Percentiles rank a stretch among this genome's conserved stretches.
Conservation (phyloP, 2,888 invertebrate species). For the Pteria penguin region DNA sequence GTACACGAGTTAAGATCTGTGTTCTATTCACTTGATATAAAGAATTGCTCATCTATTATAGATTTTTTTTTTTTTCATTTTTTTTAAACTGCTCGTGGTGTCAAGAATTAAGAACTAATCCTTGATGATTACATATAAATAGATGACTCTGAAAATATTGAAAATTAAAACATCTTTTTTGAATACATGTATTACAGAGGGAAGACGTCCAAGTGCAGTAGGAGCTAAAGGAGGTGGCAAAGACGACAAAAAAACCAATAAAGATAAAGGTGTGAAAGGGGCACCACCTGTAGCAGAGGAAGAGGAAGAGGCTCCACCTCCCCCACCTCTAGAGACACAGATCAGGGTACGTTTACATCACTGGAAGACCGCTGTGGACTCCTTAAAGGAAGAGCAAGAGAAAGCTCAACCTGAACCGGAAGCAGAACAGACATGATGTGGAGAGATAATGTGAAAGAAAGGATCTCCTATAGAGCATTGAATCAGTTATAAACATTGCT, state of each 20-base stretch:
- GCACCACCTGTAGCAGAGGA: slow-evolving; percentile 51
- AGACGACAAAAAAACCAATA: slow-evolving; percentile 56
- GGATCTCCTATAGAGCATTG: no score
- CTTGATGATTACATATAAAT: no score
- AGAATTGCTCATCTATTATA: not conserved
- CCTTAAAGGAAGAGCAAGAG: slow-evolving; percentile 68
- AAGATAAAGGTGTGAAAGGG: slow-evolving; percentile 55
- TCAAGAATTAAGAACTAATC: no score
- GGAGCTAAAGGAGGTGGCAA: slow-evolving; percentile 57
- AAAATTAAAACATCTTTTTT: not conserved
- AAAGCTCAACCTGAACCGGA: slow-evolving; percentile 35
- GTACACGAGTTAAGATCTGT: no score
- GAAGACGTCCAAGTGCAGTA: slow-evolving; percentile 51
- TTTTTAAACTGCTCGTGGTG: no score
- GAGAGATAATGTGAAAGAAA: no score
- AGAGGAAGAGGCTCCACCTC: slow-evolving; percentile 60
- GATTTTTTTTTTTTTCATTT: no score
- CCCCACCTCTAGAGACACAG: slow-evolving; percentile 69
- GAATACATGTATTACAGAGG: slow-evolving; percentile 25
- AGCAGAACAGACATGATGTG: slow-evolving; percentile 1
- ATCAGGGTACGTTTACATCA: slow-evolving; percentile 72
- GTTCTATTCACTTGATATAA: not conserved
- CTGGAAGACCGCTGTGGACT: slow-evolving; percentile 76
- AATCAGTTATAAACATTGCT: no score
- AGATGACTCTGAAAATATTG: not conserved